These are phyloP conservation scores for Zaprionus davidi DNA, from an alignment of 1,140 invertebrate genomes.

Conservation along the genomic window DNA sequence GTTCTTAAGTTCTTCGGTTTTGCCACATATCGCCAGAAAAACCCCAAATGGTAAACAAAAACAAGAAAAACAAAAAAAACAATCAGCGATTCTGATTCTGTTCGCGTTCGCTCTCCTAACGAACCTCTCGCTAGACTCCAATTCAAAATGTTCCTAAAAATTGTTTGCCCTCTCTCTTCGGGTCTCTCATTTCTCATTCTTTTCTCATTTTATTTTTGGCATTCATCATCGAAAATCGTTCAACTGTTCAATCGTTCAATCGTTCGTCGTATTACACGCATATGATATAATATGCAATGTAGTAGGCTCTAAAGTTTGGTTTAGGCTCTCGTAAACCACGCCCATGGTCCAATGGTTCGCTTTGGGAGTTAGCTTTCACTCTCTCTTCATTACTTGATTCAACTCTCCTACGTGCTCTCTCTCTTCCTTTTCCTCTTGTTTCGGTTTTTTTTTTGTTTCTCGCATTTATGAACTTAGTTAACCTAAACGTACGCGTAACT, in stretches of 20 bases:
- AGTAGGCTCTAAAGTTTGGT: constrained; percentile 29
- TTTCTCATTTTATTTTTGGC: constrained; percentile 30
- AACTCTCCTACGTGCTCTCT: constrained; percentile 11
- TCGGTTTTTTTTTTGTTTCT: constrained; percentile 24
- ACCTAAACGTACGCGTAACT: constrained; percentile 58
- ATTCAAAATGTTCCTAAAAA: constrained; percentile 17
- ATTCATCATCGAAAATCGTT: constrained; percentile 41
- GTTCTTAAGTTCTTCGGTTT: constrained; percentile 58
- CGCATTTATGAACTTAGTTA: constrained; percentile 61
- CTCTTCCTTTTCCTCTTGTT: constrained; percentile 31
- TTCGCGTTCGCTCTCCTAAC: background rate
- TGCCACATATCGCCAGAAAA: constrained; percentile 27
- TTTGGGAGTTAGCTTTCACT: constrained; percentile 47
- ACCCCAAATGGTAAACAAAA: constrained; percentile 12
- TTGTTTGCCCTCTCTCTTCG: background rate
- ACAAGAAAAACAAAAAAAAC: constrained; percentile 6
- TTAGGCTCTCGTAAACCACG: constrained; percentile 24
- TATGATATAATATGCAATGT: constrained; percentile 12
- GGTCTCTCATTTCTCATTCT: constrained; percentile 4
- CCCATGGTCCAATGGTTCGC: constrained; percentile 56
- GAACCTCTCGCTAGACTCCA: background rate
- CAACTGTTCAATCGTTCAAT: constrained; percentile 6
- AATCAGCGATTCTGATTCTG: constrained; percentile 9
- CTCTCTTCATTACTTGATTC: background rate
- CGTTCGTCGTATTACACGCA: background rate